Conservation (phyloP, 1,140 invertebrate species). For the Drosophila ohnishii region DNA sequence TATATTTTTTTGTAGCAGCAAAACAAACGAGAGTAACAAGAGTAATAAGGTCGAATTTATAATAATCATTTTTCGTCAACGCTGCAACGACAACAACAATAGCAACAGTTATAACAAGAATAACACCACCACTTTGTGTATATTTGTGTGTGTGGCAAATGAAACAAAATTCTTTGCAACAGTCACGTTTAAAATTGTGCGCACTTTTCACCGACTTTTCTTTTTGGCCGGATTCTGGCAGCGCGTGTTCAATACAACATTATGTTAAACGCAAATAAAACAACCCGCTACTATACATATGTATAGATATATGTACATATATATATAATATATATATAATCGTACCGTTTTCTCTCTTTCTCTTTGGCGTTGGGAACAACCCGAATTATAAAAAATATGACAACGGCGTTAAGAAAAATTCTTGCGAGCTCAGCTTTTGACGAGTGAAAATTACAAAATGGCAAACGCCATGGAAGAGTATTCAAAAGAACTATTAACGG, state of each 20-base stretch:
- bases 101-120: conserved; percentile 9
- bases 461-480: conserved; percentile 29
- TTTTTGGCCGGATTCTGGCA: conserved; percentile 17
- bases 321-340: conserved; percentile 18
- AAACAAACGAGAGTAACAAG: conserved; percentile 77
- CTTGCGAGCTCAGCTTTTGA: conserved; percentile 52
- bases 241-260: conserved; percentile 59
- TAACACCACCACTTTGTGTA: conserved; percentile 15
- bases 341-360: conserved; percentile 33
- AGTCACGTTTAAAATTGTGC: conserved; percentile 79
- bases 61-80: conserved; percentile 78
- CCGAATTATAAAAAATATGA: conserved; percentile 38
- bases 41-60: conserved; percentile 81
- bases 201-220: conserved; percentile 51
- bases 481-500: conserved; percentile 4
- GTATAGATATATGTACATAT: no score
- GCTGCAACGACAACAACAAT: conserved; percentile 26
- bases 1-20: conserved; percentile 31
- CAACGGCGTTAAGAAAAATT: conserved; percentile 70
- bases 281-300: neutral
- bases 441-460: conserved; percentile 29
- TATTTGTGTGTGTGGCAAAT: conserved; percentile 59
- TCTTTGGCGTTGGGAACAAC: conserved; percentile 38
- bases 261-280: conserved; percentile 41
- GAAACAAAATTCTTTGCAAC: conserved; percentile 78